Conservation (phyloP, 2,113 vertebrate genomes). For the Ramphastos sulfuratus region DNA sequence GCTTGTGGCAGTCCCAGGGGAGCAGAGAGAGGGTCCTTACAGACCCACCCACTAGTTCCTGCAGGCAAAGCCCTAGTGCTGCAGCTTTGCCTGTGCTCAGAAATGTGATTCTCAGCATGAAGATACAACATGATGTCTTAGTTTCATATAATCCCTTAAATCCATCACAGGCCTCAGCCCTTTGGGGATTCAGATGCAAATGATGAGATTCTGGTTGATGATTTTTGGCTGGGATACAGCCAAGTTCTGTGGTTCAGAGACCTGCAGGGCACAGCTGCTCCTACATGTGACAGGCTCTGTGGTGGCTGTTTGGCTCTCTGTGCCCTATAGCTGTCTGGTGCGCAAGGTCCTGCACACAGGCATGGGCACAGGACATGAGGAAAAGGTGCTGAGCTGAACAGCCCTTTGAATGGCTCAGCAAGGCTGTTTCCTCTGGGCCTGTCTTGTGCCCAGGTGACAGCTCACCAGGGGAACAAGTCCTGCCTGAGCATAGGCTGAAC, state of each 20-base stretch:
- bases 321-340: background rate
- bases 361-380: fast-evolving
- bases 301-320: background rate
- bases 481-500: background rate
- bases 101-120: conserved; percentile 69
- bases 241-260: conserved; percentile 25
- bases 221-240: conserved; percentile 65
- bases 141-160: conserved; percentile 72
- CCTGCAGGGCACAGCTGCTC: conserved; percentile 39
- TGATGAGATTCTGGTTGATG: conserved; percentile 66
- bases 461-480: background rate
- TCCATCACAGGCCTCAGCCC: conserved; percentile 67
- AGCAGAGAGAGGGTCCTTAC: background rate
- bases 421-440: background rate
- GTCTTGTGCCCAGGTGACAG: background rate
- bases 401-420: background rate
- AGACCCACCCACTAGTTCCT: conserved; percentile 11
- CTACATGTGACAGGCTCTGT: background rate
- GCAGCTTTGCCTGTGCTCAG: conserved; percentile 17
- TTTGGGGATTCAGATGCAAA: conserved; percentile 68
- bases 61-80: background rate
- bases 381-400: background rate
- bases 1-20: fast-evolving
- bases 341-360: background rate
- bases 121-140: conserved; percentile 73